phyloP scores from a whole-genome alignment of 2,113 vertebrate genomes.

The Heterocephalus glaber region DNA sequence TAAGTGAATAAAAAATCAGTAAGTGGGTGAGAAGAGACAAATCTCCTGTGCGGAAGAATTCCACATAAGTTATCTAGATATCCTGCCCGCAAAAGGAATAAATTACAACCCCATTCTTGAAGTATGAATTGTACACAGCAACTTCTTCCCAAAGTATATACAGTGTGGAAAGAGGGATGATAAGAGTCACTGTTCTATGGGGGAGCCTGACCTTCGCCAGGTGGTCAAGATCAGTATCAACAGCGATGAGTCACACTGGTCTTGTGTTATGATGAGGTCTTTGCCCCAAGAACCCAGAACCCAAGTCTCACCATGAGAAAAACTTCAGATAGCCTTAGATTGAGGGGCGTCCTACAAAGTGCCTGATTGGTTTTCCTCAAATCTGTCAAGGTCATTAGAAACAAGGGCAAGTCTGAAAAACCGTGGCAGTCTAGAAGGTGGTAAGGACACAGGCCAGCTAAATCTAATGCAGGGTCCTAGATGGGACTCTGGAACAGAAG shows the following conservation, averaged over 20 bases:
- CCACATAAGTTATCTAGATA: no score
- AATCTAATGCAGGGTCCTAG: accelerated
- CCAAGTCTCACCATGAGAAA: not conserved
- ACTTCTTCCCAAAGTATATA: not conserved
- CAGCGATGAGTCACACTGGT: accelerated
- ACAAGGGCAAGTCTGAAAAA: not conserved
- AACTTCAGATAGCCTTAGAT: accelerated
- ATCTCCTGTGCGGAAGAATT: not conserved
- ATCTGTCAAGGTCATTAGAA: not conserved
- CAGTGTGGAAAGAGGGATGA: not conserved
- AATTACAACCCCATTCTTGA: not conserved
- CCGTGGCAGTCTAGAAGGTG: not conserved
- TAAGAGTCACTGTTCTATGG: no score
- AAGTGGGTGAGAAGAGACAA: not conserved
- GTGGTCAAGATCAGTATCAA: not conserved
- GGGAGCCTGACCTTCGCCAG: not conserved
- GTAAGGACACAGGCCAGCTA: not conserved
- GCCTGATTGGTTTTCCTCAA: not conserved
- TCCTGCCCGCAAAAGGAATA: not conserved
- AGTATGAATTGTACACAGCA: accelerated
- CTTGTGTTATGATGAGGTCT: not conserved
- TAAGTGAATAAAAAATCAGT: not conserved
- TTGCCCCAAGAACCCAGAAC: not conserved
- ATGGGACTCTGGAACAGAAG: not conserved
- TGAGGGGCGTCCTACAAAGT: not conserved